Evolutionary conservation across 2,888 invertebrate species (phyloP).

Genomic region (Plagodis dolabraria): DNA sequence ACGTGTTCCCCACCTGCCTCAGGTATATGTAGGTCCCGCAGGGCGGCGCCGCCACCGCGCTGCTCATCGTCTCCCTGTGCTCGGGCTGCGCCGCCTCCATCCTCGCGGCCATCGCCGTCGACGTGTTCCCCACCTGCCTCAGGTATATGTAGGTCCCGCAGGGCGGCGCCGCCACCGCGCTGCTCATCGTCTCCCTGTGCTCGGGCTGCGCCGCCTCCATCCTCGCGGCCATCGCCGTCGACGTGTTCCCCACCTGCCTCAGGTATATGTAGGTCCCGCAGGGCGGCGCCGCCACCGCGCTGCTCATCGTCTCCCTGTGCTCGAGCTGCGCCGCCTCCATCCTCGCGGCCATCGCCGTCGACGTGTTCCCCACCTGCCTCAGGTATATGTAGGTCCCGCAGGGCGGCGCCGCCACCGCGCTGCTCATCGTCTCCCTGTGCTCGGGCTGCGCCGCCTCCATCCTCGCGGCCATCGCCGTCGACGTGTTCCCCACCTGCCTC

Average conservation of each 20-base stretch:
- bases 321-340: constrained; percentile 77
- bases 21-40: constrained; percentile 68
- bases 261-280: constrained; percentile 68
- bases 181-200: constrained; percentile 70
- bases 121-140: constrained; percentile 74
- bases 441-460: constrained; percentile 77
- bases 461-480: constrained; percentile 73
- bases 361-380: constrained; percentile 74
- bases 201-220: constrained; percentile 77
- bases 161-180: constrained; percentile 63
- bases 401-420: constrained; percentile 63
- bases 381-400: constrained; percentile 68
- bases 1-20: constrained; percentile 74
- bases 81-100: constrained; percentile 77
- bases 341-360: constrained; percentile 73
- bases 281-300: constrained; percentile 63
- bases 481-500: constrained; percentile 74
- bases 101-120: constrained; percentile 73
- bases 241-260: constrained; percentile 74
- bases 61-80: constrained; percentile 70
- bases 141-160: constrained; percentile 68
- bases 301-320: constrained; percentile 70
- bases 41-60: constrained; percentile 63
- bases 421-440: constrained; percentile 70
- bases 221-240: constrained; percentile 73